Conservation (phyloP, 2,113 vertebrate genomes). For the Euleptes europaea region DNA sequence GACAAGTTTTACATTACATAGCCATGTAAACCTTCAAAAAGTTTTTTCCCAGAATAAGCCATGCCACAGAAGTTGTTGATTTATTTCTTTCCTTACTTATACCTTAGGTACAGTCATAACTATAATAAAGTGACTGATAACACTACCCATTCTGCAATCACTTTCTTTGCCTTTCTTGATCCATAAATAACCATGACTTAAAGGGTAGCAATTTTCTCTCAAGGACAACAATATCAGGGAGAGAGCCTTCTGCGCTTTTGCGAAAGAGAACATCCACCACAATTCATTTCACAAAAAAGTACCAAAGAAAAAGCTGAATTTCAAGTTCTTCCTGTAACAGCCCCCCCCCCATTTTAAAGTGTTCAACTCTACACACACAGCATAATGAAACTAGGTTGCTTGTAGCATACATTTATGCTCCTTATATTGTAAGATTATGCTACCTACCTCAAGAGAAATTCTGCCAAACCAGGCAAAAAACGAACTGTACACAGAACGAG, state of each 20-base stretch:
- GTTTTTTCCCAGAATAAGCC: neutral
- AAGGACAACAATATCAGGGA: neutral
- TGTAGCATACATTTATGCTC: neutral
- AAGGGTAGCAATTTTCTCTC: neutral
- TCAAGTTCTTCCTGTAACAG: neutral
- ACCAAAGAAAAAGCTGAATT: neutral
- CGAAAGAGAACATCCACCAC: neutral
- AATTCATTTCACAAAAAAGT: neutral
- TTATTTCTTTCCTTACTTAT: neutral
- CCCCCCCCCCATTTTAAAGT: neutral
- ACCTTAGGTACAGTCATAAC: neutral
- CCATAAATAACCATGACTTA: neutral
- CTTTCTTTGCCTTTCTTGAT: neutral
- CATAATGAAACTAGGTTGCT: neutral
- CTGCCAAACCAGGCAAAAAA: conserved; percentile 99
- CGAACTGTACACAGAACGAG: conserved; percentile 93
- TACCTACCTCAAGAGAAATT: conserved; percentile 94
- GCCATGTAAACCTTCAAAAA: neutral
- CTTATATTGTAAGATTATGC: neutral
- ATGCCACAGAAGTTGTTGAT: neutral
- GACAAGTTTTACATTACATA: neutral
- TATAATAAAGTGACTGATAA: neutral
- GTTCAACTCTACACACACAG: neutral
- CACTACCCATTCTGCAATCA: neutral
- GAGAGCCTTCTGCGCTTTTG: neutral